These are phyloP conservation scores for Porites cylindrica DNA, from an alignment of 92 coral and sea anemone species.

Conservation along the genomic window DNA sequence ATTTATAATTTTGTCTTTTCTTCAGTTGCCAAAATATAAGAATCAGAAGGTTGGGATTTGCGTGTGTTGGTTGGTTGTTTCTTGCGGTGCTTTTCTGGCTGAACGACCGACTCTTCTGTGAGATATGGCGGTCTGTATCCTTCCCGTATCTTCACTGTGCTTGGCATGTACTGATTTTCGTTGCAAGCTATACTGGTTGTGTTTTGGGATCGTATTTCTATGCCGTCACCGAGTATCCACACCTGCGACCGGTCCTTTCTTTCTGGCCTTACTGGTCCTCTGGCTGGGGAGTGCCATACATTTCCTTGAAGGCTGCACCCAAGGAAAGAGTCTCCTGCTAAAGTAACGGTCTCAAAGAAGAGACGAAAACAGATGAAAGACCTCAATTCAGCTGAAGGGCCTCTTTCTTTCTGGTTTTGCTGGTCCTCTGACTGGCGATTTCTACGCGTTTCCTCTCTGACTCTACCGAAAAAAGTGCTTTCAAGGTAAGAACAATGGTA, in stretches of 20 bases:
- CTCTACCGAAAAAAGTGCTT: no score
- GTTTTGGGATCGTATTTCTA: constrained; percentile 89
- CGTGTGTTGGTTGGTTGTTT: constrained; percentile 88
- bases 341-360: no score
- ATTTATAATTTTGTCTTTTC: neutral
- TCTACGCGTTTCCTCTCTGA: no score
- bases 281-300: constrained; percentile 89
- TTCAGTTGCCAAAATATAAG: constrained; percentile 65
- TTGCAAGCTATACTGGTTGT: constrained; percentile 93
- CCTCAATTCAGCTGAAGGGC: no score
- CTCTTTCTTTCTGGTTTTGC: no score
- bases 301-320: constrained; percentile 54
- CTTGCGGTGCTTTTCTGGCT: constrained; percentile 86
- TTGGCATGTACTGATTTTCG: constrained; percentile 94
- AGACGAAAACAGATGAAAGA: no score
- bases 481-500: no score
- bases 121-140: constrained; percentile 86
- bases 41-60: constrained; percentile 80
- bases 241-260: constrained; percentile 73
- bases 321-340: neutral
- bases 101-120: constrained; percentile 91
- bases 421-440: no score
- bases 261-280: constrained; percentile 88
- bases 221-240: constrained; percentile 85
- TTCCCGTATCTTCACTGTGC: constrained; percentile 97